These are phyloP conservation scores for Phylloscopus whistleri DNA, from an alignment of 2,113 vertebrate species.

Conservation along the genomic window DNA sequence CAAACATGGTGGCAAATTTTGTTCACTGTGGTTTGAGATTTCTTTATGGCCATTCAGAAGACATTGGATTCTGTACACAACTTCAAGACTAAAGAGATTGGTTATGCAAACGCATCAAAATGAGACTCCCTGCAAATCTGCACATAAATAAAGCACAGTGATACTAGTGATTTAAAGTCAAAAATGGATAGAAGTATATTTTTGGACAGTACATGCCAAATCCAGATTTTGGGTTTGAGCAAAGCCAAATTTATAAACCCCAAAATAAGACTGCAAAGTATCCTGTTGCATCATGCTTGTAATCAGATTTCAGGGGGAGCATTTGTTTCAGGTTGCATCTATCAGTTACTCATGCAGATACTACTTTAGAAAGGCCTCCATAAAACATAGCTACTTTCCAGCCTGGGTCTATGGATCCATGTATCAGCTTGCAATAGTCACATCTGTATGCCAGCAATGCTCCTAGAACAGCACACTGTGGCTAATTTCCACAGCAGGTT, in stretches of 20 bases:
- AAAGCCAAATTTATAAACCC: background rate
- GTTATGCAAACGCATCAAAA: background rate
- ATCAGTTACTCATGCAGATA: background rate
- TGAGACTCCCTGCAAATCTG: background rate
- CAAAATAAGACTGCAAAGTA: background rate
- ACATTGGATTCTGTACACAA: background rate
- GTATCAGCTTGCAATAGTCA: background rate
- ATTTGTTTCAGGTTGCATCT: background rate
- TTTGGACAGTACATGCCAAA: background rate
- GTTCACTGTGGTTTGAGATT: background rate
- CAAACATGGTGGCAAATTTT: background rate
- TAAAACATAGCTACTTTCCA: background rate
- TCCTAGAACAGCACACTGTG: background rate
- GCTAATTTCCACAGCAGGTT: background rate
- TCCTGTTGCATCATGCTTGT: background rate
- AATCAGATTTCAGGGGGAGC: background rate
- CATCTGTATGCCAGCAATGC: background rate
- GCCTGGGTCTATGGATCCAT: background rate
- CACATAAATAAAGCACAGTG: background rate
- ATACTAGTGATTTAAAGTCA: background rate
- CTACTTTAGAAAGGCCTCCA: background rate
- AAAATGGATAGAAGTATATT: background rate
- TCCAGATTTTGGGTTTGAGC: background rate
- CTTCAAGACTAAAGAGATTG: background rate
- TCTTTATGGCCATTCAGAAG: background rate